These are phyloP conservation scores for Cardinalis cardinalis DNA, from an alignment of 2,113 vertebrate genomes.

Conservation along the genomic window DNA sequence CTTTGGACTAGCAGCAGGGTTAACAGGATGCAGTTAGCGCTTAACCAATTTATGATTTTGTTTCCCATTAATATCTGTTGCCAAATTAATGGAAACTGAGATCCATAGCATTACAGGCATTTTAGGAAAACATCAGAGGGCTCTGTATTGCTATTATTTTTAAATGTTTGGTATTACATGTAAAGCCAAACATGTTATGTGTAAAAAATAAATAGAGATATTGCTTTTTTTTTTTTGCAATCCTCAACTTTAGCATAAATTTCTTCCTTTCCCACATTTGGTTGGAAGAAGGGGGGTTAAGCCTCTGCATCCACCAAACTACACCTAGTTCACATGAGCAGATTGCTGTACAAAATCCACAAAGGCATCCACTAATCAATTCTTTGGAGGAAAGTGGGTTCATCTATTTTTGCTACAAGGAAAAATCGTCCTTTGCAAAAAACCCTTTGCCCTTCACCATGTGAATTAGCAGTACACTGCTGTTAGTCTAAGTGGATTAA, in stretches of 20 bases:
- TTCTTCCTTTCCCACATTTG: not conserved
- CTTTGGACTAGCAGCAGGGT: not conserved
- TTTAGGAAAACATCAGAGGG: not conserved
- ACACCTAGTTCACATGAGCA: not conserved
- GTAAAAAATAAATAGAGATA: not conserved
- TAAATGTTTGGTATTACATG: not conserved
- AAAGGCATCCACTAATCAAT: conserved; percentile 21
- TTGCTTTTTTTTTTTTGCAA: not conserved
- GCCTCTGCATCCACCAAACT: not conserved
- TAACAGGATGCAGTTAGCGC: not conserved
- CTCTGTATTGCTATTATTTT: not conserved
- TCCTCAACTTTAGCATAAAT: not conserved
- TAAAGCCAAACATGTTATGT: not conserved
- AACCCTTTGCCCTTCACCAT: conserved; percentile 29
- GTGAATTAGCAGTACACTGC: conserved; percentile 19
- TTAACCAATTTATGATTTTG: not conserved
- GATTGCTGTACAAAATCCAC: not conserved
- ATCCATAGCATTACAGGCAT: not conserved
- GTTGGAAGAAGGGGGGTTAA: not conserved
- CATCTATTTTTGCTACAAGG: conserved; percentile 1
- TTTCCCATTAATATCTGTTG: not conserved
- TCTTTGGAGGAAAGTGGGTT: conserved; percentile 6
- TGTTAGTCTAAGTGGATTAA: conserved; percentile 59
- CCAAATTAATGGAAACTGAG: not conserved
- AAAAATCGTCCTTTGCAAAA: conserved; percentile 5